Base-by-base conservation (phyloP, 2,113 vertebrate species). In the Hyaena hyaena region DNA sequence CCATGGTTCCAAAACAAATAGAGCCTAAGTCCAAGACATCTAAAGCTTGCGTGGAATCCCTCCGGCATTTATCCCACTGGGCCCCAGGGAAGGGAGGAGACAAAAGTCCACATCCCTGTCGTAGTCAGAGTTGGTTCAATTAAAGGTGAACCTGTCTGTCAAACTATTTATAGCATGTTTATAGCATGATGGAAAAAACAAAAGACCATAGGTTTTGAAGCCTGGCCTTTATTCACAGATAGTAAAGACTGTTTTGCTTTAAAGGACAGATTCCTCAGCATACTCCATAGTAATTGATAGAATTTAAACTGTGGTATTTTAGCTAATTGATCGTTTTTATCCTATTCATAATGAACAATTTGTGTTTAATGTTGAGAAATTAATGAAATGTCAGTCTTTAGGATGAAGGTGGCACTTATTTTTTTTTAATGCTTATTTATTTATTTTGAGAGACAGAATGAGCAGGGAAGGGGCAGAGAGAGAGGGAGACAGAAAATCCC, bases 81-180 rank as follows among this genome's bases (percentile, higher is more conserved):
- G 94, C 96, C 96, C 82, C 71, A 35, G 68, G 81, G 90, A 94
- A 95, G 93, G 97, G 95, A 98, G 88, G 94, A 96, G 88, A 96
- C 96, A 87, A 53, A 95, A 87, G 95, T 93, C 96, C 90, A 16
- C 82, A 74, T 97, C 91, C 93, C 73, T 82, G 53, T 96, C 94
- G 80, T 82, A 91, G 83, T 80, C 80, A 86, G 50, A 91, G 92
- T 90, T 97, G 69, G 96, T 98, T 98, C 97, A 98, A 26, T 98
- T 87, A 90, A 97, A 98, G 97, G 97, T 98, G 97, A 98, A 98
- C 71, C 95, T 97, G 95, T 92, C 92, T 88, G 90, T 97, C 95
- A 97, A 4, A 88, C 94, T 98, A 93, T 98, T 98, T 97, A 96
- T 96, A 98, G 94, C 88, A 93, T 97, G 88, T 98, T 98, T 95